Conservation (phyloP, 64 coral and sea anemone genomes). For the Orbicella faveolata region DNA sequence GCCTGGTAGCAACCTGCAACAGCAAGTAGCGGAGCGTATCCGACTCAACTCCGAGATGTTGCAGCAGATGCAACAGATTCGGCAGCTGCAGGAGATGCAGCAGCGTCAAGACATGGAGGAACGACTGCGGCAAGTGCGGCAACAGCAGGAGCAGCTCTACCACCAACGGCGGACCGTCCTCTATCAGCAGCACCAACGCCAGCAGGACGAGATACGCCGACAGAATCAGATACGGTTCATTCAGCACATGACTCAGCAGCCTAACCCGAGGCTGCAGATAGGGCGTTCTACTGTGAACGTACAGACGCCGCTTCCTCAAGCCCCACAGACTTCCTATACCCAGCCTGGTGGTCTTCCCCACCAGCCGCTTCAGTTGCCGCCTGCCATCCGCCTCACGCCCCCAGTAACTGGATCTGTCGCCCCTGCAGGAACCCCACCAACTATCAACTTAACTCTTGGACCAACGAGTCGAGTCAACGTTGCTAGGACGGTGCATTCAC, state of each 20-base stretch:
- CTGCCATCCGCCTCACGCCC: not conserved
- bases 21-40: constrained; percentile 24
- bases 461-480: not conserved
- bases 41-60: constrained; percentile 62
- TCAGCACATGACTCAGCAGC: constrained; percentile 22
- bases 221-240: constrained; percentile 50
- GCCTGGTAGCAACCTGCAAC: not conserved
- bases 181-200: constrained; percentile 27
- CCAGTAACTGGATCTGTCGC: not conserved
- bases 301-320: not conserved
- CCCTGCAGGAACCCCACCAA: not conserved
- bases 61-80: constrained; percentile 71
- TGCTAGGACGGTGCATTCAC: not conserved
- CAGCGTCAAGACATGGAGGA: constrained; percentile 55
- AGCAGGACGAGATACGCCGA: constrained; percentile 49
- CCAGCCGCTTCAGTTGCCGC: not conserved
- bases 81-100: constrained; percentile 50
- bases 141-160: constrained; percentile 38
- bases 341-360: not conserved
- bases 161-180: constrained; percentile 27
- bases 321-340: not conserved
- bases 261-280: not conserved
- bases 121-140: constrained; percentile 10
- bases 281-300: constrained; percentile 24
- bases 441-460: not conserved